phyloP scores from a whole-genome alignment of 2,888 invertebrate genomes.

The Coenonympha glycerion region DNA sequence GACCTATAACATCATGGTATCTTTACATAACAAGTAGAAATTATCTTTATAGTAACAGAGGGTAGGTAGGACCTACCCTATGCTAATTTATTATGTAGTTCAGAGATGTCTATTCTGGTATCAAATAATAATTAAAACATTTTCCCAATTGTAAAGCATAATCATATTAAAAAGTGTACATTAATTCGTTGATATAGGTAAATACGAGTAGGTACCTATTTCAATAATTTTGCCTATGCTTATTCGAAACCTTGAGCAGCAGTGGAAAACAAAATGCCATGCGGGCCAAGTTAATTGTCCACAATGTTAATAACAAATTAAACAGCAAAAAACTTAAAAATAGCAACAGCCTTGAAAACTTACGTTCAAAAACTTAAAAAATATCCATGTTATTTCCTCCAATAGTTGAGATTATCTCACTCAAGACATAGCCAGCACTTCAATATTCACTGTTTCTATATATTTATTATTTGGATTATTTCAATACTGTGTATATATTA shows the following conservation, averaged over 20 bases:
- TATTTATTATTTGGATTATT: neutral
- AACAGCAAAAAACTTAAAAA: neutral
- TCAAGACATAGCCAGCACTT: neutral
- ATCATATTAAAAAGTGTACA: no score
- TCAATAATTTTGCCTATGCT: neutral
- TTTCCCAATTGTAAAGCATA: no score
- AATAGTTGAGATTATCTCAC: neutral
- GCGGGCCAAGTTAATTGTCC: neutral
- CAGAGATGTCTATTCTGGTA: no score
- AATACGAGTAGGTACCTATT: neutral
- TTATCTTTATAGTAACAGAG: no score
- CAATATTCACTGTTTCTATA: neutral
- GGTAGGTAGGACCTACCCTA: no score
- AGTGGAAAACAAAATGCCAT: neutral
- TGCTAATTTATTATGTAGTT: no score
- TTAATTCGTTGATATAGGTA: no score
- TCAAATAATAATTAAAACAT: no score
- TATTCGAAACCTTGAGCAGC: neutral
- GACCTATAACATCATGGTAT: no score
- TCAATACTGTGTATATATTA: neutral
- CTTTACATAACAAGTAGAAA: no score
- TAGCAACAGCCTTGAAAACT: constrained; percentile 10
- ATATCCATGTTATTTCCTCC: constrained; percentile 4
- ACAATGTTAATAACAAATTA: neutral
- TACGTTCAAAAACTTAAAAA: constrained; percentile 7